Evolutionary conservation across 1,140 invertebrate genomes (phyloP).

Genomic region (Lordiphosa clarofinis): DNA sequence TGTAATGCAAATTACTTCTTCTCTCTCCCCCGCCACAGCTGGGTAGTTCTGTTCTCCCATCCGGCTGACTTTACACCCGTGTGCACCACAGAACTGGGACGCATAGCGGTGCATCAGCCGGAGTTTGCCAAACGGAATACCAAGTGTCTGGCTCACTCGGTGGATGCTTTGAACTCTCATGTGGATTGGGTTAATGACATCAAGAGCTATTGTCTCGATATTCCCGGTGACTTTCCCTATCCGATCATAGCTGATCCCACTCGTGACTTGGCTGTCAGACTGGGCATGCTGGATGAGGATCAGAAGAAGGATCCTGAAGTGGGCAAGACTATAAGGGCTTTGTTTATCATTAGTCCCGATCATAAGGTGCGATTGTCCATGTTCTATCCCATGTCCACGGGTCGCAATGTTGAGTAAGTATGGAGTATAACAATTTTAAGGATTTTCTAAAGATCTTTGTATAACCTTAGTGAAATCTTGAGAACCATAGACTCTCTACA

Average conservation of each 20-base stretch:
- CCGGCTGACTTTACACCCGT: slow-evolving; percentile 96
- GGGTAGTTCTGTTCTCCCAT: slow-evolving; percentile 93
- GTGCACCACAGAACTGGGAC: slow-evolving; percentile 93
- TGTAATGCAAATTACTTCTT: slow-evolving; percentile 4
- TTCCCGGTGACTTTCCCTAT: slow-evolving; percentile 87
- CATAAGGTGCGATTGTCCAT: slow-evolving; percentile 90
- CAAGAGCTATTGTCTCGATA: slow-evolving; percentile 86
- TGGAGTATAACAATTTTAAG: not conserved
- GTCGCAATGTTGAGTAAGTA: slow-evolving; percentile 94
- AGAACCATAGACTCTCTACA: slow-evolving; percentile 94
- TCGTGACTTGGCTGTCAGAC: slow-evolving; percentile 86
- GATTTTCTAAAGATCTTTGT: not conserved
- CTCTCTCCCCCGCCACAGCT: no score
- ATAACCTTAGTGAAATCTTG: slow-evolving; percentile 91
- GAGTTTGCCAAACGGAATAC: slow-evolving; percentile 89
- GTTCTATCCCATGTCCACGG: slow-evolving; percentile 94
- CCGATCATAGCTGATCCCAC: slow-evolving; percentile 93
- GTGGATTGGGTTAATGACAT: slow-evolving; percentile 92
- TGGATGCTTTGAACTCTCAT: slow-evolving; percentile 89
- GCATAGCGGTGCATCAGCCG: slow-evolving; percentile 86
- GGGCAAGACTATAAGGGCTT: slow-evolving; percentile 89
- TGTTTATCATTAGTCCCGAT: slow-evolving; percentile 93
- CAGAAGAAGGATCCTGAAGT: slow-evolving; percentile 87
- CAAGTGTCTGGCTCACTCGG: slow-evolving; percentile 92
- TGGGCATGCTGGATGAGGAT: slow-evolving; percentile 93